Base-by-base conservation (phyloP, 2,888 invertebrate species). In the Cheilosia vulpina region DNA sequence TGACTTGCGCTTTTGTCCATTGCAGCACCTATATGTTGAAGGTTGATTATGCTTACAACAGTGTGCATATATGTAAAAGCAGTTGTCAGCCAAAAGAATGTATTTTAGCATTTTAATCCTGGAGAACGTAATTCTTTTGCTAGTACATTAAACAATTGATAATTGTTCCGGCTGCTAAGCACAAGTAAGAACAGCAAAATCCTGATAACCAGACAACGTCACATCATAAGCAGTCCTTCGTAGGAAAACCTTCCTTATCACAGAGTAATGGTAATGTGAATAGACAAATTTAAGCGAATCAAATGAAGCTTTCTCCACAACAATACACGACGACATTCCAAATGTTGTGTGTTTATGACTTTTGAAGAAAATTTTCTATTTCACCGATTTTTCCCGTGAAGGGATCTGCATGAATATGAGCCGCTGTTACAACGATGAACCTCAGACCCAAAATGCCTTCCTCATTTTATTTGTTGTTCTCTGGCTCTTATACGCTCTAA, bases 331-430 rank as follows among this genome's bases (percentile, higher is more conserved):
- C 45, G 65, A 65, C 55, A 31, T 72, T 34, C 69, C 31, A 57
- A 72, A 72, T 68, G 80, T 80, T 62, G 75, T 81, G 81, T 81
- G 81, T 81, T 81, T 75, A 75, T 75, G 81, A 81, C 81, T 81
- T 81, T 80, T 73, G n/a, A 68, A 79, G 66, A 68, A 76, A 69
- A 76, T 76, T 69, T 69, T 81, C 76, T 81, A 79, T 58, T 71
- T 79, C 65, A 79, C 71, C 71, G 71, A 72, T 79, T 79, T 72
- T 72, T 71, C 47, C 62, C 50, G 57, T 62, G 17, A 45, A 47
- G 60, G 31, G n/a, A 43, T 69, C 55, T 60, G 53, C n/a, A 38
- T 57, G 27, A 31, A 47, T 47, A 63, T 53, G 62, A 47, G 50
- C 60, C 31, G 21, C 57, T n/a, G 34, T 50, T 43, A n/a, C 19